Base-by-base conservation (phyloP, 2,797 vertebrate species). In the Nyctibius grandis region DNA sequence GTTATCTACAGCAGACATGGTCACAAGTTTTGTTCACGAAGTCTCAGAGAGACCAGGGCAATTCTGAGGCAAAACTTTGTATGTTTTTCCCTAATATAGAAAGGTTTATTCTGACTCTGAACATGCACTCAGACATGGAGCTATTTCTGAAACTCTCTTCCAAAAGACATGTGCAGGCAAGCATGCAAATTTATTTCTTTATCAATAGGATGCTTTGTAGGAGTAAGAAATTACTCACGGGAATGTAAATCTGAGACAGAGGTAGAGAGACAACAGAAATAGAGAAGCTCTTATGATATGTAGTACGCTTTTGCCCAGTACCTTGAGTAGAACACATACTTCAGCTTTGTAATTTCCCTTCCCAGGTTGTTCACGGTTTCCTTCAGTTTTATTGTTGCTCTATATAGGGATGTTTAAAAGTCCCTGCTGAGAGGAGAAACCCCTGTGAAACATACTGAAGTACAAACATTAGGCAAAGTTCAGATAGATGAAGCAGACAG, bases 251-350 rank as follows among this genome's bases (percentile, higher is more conserved):
- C 42, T 40, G 64, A 64, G 54, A 57, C 29, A 73, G 9, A 84
- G 9, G 25, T 28, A 68, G 17, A 48, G 9, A 59, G 70, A 67
- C 19, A 76, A 72, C 12, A 64, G 68, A 69, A 83, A 51, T 0
- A 75, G 19, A 79, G 36, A 69, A 3, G 20, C 1, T 64, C 1
- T 94, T 69, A 26, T 7, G 5, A 44, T 11, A 54, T 5, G 15
- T 8, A 53, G 9, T 8, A 54, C 0, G 0, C 2, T 76, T 88
- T 61, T 80, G 16, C 36, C 38, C n/a, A 40, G 64, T 15, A 10
- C 3, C 38, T 53, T 57, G 60, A 7, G 9, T 34, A 38, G 18
- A 80, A 83, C 5, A 6, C 2, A 5, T 13, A 5, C 18, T 76
- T 85, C 33, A 57, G 12, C 61, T 85, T 73, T 33, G 8, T 34